Evolutionary conservation across 1,140 invertebrate genomes (phyloP).

Genomic region (Pseudomyrmex dendroicus): DNA sequence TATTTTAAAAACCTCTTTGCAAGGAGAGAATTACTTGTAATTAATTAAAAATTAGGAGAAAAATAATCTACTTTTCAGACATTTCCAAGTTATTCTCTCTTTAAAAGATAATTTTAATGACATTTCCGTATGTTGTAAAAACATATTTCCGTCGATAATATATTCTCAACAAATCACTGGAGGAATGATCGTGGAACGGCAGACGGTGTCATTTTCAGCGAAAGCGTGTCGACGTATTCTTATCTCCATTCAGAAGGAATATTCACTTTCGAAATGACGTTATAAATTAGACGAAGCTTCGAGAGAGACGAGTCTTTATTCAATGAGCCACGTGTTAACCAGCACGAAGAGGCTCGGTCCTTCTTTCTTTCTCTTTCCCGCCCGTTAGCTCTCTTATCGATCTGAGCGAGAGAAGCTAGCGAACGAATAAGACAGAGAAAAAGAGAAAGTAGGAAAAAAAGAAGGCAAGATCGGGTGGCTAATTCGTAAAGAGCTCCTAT

Average conservation of each 20-base stretch:
- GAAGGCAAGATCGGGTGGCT: conserved; percentile 25
- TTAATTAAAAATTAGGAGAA: neutral
- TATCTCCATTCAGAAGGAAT: conserved; percentile 46
- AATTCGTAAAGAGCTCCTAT: conserved; percentile 67
- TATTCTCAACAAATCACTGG: conserved; percentile 28
- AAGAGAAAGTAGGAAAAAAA: neutral
- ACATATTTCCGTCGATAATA: neutral
- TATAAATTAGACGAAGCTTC: conserved; percentile 45
- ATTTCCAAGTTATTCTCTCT: neutral
- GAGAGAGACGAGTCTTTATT: conserved; percentile 37
- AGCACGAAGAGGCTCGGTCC: conserved; percentile 17
- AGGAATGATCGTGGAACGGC: conserved; percentile 18
- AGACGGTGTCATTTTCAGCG: conserved; percentile 26
- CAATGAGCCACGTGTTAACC: conserved; percentile 50
- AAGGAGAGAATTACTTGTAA: too few species aligned
- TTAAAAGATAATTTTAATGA: neutral
- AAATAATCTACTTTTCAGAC: neutral
- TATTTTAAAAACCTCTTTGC: too few species aligned
- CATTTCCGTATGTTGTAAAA: neutral
- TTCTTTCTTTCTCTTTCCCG: neutral
- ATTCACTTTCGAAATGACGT: conserved; percentile 50
- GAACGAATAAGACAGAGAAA: conserved; percentile 31
- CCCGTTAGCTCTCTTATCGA: conserved; percentile 22
- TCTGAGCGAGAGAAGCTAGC: neutral
- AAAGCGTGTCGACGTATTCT: conserved; percentile 22